A percentile compares a stretch with the other conserved stretches of the same genome.
Conservation (phyloP, 2,888 invertebrate species). For the Melinopterus prodromus region DNA sequence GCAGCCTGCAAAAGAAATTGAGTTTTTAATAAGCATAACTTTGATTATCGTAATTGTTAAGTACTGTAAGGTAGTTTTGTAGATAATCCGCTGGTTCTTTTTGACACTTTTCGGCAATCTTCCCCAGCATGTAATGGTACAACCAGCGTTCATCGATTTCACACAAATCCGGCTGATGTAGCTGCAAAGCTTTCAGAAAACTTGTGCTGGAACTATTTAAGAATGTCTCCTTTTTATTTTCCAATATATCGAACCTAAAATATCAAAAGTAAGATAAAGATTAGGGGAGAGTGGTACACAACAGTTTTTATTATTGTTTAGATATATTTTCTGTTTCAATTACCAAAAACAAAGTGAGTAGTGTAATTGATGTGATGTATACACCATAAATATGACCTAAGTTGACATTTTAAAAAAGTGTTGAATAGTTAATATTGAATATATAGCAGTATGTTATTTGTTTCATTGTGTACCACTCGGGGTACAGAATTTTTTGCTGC, state of each 20-base stretch:
- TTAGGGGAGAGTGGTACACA: too few relatives aligned
- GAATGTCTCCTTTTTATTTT: constrained; percentile 81
- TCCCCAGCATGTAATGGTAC: constrained; percentile 94
- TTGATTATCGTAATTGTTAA: constrained; percentile 31
- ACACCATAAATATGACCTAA: too few relatives aligned
- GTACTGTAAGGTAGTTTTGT: constrained; percentile 78
- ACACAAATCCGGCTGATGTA: constrained; percentile 67
- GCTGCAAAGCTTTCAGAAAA: constrained; percentile 74
- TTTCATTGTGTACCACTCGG: too few relatives aligned
- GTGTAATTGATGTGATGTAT: too few relatives aligned
- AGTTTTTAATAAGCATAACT: constrained; percentile 5
- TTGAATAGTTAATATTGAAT: too few relatives aligned
- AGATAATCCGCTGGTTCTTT: constrained; percentile 78
- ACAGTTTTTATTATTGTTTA: too few relatives aligned
- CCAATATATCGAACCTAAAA: constrained; percentile 71
- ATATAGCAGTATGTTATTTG: too few relatives aligned
- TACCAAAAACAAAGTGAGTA: too few relatives aligned
- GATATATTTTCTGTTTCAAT: too few relatives aligned
- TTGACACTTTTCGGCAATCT: constrained; percentile 88
- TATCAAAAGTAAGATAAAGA: neutral
- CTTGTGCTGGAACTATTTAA: constrained; percentile 80
- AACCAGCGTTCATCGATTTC: constrained; percentile 88
- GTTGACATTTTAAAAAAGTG: too few relatives aligned
- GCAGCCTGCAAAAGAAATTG: constrained; percentile 67
- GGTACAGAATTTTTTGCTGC: too few relatives aligned